A percentile compares a stretch with the other conserved stretches of the same genome.
Conservation (phyloP, 2,797 vertebrate genomes). For the Parambassis ranga region DNA sequence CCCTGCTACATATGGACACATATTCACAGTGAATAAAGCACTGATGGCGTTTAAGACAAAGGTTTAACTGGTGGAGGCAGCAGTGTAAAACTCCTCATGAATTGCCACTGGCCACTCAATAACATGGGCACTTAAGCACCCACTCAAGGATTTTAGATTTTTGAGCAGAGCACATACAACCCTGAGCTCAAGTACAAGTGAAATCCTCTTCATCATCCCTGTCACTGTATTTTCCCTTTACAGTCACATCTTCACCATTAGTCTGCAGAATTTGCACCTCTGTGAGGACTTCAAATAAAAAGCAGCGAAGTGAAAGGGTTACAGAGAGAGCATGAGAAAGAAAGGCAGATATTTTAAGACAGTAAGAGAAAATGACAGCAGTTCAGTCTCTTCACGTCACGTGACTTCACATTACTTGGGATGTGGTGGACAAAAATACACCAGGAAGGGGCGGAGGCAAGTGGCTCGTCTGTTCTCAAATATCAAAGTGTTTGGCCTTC, state of each 20-base stretch:
- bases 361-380: constrained; percentile 77
- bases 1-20: constrained; percentile 47
- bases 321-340: not conserved
- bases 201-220: not conserved
- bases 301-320: constrained; percentile 4
- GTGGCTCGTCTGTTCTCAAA: constrained; percentile 42
- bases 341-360: constrained; percentile 45
- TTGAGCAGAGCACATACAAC: constrained; percentile 14
- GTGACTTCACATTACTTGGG: constrained; percentile 59
- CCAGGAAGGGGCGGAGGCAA: constrained; percentile 10
- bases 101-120: constrained; percentile 51
- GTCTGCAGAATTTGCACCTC: not conserved
- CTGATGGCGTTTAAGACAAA: constrained; percentile 42
- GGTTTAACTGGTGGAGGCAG: constrained; percentile 37
- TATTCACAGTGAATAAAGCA: constrained; percentile 60
- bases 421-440: constrained; percentile 57
- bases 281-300: constrained; percentile 5
- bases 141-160: constrained; percentile 57
- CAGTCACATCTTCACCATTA: not conserved
- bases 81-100: constrained; percentile 59
- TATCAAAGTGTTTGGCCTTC: constrained; percentile 72
- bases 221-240: not conserved
- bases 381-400: constrained; percentile 65
- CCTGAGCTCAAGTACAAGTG: constrained; percentile 12
- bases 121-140: constrained; percentile 64